Evolutionary conservation across 1,140 invertebrate species (phyloP), one percentile per base, ranked within the genome.

Genomic region (Formica exsecta): DNA sequence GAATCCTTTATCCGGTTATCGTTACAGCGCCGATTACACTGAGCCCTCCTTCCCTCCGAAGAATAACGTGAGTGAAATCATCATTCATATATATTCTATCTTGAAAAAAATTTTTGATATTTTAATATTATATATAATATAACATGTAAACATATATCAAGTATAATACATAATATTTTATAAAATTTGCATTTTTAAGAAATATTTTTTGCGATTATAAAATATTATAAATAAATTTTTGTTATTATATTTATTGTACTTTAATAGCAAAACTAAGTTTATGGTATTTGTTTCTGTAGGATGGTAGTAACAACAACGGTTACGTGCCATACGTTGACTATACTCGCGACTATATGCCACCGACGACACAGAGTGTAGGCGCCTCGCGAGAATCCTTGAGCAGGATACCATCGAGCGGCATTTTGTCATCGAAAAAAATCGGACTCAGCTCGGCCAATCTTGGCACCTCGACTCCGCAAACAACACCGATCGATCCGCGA

Each of bases 261-360:
- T n/a, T 13, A 7, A 59, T 41, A n/a, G 32, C 41, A 71, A 71
- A 71, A 32, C 2, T 48, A 11, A 61, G 29, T 61, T 54, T 44
- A 22, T 48, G 62, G 25, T 19, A 36, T 62, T 6, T 62, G 54
- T 74, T 74, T 57, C 25, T 92, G 64, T 93, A 98, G 97, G 96
- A 97, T 92, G 97, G 97, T 80, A 97, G 97, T 92, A 98, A 98
- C 93, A 97, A 97, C 94, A 98, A 98, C 90, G 98, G 98, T 32
- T 98, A 98, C 94, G 97, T 98, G 48, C 97, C 98, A 16, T 98
- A 98, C 95, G 97, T 98, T 57, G 98, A 98, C 92, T 98, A 98
- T 93, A 96, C 96, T 41, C 94, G 97, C 73, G 98, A 98, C 94
- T 98, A 98, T 95, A 98, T 97, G 92, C 97, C 97, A 8, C 97